A percentile compares a stretch with the other conserved stretches of the same genome.
phyloP scores from a whole-genome alignment of 2,113 vertebrate genomes.

The Amphiprion percula region DNA sequence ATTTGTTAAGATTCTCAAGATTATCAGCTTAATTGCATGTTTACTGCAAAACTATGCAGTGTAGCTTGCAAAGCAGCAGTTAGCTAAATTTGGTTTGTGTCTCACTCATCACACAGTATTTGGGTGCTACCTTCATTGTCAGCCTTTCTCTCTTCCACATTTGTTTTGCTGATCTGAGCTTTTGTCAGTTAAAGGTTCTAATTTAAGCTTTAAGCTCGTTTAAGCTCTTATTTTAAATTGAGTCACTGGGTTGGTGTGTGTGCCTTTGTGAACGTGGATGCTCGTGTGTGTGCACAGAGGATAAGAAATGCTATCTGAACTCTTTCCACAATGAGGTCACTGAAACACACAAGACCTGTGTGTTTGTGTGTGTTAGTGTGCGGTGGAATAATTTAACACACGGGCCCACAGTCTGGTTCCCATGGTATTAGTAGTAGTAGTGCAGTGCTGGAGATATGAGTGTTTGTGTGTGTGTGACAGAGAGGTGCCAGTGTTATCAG shows the following conservation, averaged over 20 bases:
- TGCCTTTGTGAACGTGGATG: slow-evolving; percentile 16
- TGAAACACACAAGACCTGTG: slow-evolving; percentile 35
- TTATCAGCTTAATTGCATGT: too few relatives aligned
- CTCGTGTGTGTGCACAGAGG: slow-evolving; percentile 43
- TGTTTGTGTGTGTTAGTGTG: slow-evolving; percentile 41
- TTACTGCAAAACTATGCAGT: too few relatives aligned
- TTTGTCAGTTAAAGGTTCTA: too few relatives aligned
- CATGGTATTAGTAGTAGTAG: slow-evolving; percentile 54
- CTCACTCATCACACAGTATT: too few relatives aligned
- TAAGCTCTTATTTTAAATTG: too few relatives aligned
- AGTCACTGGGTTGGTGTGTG: slow-evolving; percentile 6
- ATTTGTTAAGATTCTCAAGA: too few relatives aligned
- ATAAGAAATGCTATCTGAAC: slow-evolving; percentile 72
- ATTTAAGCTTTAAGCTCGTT: too few relatives aligned
- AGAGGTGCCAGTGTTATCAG: slow-evolving; percentile 99
- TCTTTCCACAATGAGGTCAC: slow-evolving; percentile 80
- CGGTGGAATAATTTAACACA: slow-evolving; percentile 90
- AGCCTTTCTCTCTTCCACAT: too few relatives aligned
- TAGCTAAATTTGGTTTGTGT: too few relatives aligned
- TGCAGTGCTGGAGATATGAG: slow-evolving; percentile 38
- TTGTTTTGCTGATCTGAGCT: too few relatives aligned
- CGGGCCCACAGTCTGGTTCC: slow-evolving; percentile 81
- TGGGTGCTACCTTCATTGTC: too few relatives aligned
- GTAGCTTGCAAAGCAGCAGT: too few relatives aligned
- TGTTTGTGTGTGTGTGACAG: slow-evolving; percentile 22